Evolutionary conservation across 2,888 invertebrate species (phyloP).

Genomic region (Torymus aiolomorphi): DNA sequence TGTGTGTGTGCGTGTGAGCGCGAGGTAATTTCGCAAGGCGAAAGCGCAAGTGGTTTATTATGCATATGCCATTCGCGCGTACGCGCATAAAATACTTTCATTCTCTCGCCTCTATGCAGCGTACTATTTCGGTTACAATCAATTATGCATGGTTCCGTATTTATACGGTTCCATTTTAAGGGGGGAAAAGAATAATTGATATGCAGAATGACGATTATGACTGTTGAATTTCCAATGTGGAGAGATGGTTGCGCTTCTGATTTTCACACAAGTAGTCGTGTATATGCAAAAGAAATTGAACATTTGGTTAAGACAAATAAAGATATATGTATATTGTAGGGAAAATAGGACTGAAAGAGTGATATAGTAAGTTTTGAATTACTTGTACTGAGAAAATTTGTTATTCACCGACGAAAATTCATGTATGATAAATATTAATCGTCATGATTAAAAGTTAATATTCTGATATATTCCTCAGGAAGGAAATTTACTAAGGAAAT

Average conservation of each 20-base stretch:
- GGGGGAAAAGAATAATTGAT: conserved; percentile 12
- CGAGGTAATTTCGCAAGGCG: conserved; percentile 46
- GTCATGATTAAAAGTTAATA: too few species aligned
- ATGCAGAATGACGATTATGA: conserved; percentile 7
- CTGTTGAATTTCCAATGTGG: conserved; percentile 22
- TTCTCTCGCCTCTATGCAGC: conserved; percentile 35
- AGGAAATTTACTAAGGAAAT: too few species aligned
- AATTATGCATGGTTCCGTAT: conserved; percentile 39
- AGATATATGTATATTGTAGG: conserved; percentile 1
- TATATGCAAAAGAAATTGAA: conserved; percentile 36
- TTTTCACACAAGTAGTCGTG: not conserved
- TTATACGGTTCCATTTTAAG: too few species aligned
- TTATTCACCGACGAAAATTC: not conserved
- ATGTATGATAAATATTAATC: not conserved
- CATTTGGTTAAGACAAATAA: conserved; percentile 26
- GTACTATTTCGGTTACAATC: conserved; percentile 29
- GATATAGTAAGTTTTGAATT: too few species aligned
- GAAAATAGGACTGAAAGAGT: conserved; percentile 27
- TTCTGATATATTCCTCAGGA: too few species aligned
- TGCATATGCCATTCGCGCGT: conserved; percentile 28
- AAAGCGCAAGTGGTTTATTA: conserved; percentile 49
- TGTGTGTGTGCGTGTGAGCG: not conserved
- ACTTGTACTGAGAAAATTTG: not conserved
- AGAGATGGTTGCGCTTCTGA: conserved; percentile 22
- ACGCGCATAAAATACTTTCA: conserved; percentile 39